phyloP scores from a whole-genome alignment of 2,113 vertebrate genomes.

The Psammodynastes pulverulentus region DNA sequence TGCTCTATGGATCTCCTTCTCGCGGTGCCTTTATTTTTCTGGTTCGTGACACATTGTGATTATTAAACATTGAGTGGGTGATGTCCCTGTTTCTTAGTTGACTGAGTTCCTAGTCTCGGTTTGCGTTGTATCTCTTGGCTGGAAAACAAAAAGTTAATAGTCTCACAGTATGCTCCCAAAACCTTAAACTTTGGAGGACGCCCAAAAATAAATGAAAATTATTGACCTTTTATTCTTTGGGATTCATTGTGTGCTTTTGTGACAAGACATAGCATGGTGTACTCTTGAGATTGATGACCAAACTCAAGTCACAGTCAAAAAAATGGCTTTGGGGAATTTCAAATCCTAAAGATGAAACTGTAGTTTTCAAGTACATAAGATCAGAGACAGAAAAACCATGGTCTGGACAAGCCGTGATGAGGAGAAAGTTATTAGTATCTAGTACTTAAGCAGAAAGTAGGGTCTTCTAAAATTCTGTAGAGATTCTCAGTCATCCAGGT shows the following conservation, averaged over 20 bases:
- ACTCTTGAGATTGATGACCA: neutral
- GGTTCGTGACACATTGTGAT: neutral
- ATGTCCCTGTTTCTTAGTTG: neutral
- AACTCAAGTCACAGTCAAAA: neutral
- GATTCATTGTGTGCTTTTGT: neutral
- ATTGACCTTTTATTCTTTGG: neutral
- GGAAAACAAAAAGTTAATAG: neutral
- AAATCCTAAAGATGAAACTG: neutral
- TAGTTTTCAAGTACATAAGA: neutral
- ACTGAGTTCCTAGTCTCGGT: neutral
- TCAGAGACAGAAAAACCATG: neutral
- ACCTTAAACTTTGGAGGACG: neutral
- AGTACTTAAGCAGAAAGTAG: neutral
- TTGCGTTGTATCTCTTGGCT: neutral
- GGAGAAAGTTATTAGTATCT: neutral
- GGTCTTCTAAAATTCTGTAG: too few relatives aligned
- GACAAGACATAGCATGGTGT: neutral
- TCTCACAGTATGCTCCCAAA: neutral
- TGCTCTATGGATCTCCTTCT: neutral
- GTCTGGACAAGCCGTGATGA: neutral
- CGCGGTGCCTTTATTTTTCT: neutral
- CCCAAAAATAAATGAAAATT: neutral
- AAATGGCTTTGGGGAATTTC: neutral
- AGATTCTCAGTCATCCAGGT: too few relatives aligned
- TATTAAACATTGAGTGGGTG: neutral